Percentiles rank a stretch among this genome's conserved stretches.
These are phyloP conservation scores for Notodonta dromedarius DNA, from an alignment of 2,888 invertebrate species.

Conservation along the genomic window DNA sequence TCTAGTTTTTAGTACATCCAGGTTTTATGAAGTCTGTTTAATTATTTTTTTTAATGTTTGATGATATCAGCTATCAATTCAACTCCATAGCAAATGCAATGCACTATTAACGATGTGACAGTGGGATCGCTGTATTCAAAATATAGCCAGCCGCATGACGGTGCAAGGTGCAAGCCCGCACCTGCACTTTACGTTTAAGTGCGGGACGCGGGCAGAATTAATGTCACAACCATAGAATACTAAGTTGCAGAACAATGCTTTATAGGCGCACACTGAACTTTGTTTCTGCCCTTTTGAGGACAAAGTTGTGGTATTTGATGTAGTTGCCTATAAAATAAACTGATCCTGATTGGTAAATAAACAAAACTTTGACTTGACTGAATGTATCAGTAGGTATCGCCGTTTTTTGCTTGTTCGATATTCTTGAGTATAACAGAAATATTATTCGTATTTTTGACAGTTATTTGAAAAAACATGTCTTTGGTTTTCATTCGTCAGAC, in stretches of 20 bases:
- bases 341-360: too few relatives aligned
- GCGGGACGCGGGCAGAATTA: slow-evolving; percentile 21
- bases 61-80: background rate
- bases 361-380: too few relatives aligned
- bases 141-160: slow-evolving; percentile 24
- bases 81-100: background rate
- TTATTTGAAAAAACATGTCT: too few relatives aligned
- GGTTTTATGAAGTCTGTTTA: too few relatives aligned
- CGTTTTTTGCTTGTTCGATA: too few relatives aligned
- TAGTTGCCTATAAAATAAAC: background rate
- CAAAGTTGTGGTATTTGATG: background rate
- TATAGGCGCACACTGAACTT: slow-evolving; percentile 20
- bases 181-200: slow-evolving; percentile 29
- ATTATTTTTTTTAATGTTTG: background rate
- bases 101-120: background rate
- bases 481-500: too few relatives aligned
- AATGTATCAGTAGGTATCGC: too few relatives aligned
- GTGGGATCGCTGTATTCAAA: slow-evolving; percentile 9
- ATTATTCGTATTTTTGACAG: too few relatives aligned
- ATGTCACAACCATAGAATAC: slow-evolving; percentile 29
- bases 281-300: slow-evolving; percentile 1
- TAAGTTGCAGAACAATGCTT: slow-evolving; percentile 24
- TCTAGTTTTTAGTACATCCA: too few relatives aligned
- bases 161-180: slow-evolving; percentile 34
- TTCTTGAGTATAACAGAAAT: too few relatives aligned